Percentiles rank a stretch among this genome's conserved stretches.
phyloP scores from a whole-genome alignment of 2,113 vertebrate genomes.

The Aplodontia rufa region DNA sequence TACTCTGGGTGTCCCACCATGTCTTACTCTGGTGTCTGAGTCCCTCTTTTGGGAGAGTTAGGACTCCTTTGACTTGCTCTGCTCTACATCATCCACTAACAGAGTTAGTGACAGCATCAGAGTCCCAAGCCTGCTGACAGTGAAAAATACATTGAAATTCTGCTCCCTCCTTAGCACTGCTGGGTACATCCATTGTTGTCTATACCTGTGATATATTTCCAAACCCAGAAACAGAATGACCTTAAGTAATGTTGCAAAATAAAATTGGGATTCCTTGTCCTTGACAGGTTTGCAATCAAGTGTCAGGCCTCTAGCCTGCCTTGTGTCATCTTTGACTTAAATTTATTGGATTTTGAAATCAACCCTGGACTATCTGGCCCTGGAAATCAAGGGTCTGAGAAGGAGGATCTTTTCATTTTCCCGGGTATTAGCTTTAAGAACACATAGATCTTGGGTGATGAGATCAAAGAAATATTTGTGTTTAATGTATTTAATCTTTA shows the following conservation, averaged over 20 bases:
- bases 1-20: background rate
- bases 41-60: background rate
- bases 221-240: conserved; percentile 18
- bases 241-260: background rate
- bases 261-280: conserved; percentile 16
- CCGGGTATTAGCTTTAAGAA: background rate
- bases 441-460: conserved; percentile 72
- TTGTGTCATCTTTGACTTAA: conserved; percentile 7
- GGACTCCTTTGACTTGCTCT: conserved; percentile 38
- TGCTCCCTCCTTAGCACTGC: background rate
- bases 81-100: background rate
- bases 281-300: background rate
- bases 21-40: background rate
- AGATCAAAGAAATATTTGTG: conserved; percentile 82
- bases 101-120: background rate
- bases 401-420: conserved; percentile 11
- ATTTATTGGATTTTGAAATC: conserved; percentile 43
- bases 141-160: background rate
- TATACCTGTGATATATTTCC: background rate
- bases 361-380: background rate
- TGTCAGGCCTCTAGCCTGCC: background rate
- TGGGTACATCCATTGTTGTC: background rate
- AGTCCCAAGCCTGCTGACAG: background rate
- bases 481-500: conserved; percentile 73
- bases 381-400: background rate